phyloP scores from a whole-genome alignment of 2,888 invertebrate genomes.

The Noctuana brunneofusca region DNA sequence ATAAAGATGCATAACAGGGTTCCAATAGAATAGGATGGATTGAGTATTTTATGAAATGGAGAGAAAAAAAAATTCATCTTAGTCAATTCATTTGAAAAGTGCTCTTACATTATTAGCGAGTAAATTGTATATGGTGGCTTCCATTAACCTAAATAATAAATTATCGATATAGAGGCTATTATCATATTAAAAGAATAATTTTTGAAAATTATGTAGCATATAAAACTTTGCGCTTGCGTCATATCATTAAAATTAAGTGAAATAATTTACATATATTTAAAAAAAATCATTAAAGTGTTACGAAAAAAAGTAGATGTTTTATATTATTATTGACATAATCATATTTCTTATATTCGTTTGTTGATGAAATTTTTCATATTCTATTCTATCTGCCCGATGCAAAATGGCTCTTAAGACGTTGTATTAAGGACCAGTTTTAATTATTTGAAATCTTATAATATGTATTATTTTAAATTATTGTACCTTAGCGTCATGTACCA shows the following conservation, averaged over 20 bases:
- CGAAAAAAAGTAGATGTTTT: constrained; percentile 25
- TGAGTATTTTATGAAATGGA: too few species aligned
- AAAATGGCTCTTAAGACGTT: constrained; percentile 43
- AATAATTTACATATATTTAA: constrained; percentile 45
- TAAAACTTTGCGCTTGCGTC: constrained; percentile 68
- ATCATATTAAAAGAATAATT: constrained; percentile 17
- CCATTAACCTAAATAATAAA: neutral
- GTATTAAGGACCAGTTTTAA: constrained; percentile 25
- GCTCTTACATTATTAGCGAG: constrained; percentile 7
- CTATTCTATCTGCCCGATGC: constrained; percentile 47
- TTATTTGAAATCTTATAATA: neutral
- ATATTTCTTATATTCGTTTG: constrained; percentile 46
- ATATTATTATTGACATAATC: constrained; percentile 22
- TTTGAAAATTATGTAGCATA: constrained; percentile 25
- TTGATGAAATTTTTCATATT: constrained; percentile 44
- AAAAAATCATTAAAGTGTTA: constrained; percentile 43
- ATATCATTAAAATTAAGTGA: constrained; percentile 77
- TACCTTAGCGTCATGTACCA: too few species aligned
- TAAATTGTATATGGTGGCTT: constrained; percentile 1
- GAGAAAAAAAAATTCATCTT: too few species aligned
- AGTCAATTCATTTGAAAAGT: constrained; percentile 20
- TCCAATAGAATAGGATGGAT: too few species aligned
- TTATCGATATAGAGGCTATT: constrained; percentile 20
- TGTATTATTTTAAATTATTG: too few species aligned
- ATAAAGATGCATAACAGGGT: too few species aligned